Evolutionary conservation across 2,113 vertebrate species (phyloP), one percentile per base, ranked within the genome.

Genomic region (Pteruthius melanotis): DNA sequence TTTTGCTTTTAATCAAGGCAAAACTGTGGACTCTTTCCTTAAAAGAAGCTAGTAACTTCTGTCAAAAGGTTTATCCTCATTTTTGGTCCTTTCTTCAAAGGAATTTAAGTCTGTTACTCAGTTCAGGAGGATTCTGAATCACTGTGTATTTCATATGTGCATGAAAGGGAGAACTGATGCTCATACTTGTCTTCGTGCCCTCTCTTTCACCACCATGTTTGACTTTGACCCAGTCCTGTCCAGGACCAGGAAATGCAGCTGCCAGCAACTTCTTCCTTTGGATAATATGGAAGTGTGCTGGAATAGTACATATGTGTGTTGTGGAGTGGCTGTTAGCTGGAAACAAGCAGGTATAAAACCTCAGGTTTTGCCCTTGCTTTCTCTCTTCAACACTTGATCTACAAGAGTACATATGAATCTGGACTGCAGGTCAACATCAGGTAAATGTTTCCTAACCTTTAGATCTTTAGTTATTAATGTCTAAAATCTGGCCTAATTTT

Each of bases 1-100:
- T 77, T 95, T 95, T 90, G 39, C 89, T 93, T 97, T 92, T 94
- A 94, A 95, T 96, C 87, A 92, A 70, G 49, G 35, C 12, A 91
- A 87, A 94, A 72, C 54, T 81, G 52, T 42, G 26, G 66, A 81
- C 54, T 92, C 68, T 83, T 76, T 83, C 80, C 83, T 90, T 65
- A 79, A 69, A 85, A 87, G 61, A 71, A 95, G 76, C 40, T 82
- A 65, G 64, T 89, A 47, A 52, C 53, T 88, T 91, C 42, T 56
- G 53, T 79, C 52, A 44, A 23, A 77, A 89, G 49, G 56, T 42
- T 78, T 92, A 92, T 75, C 85, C 70, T 92, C 42, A 44, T 96
- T 92, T 91, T 88, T 44, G 27, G 47, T 83, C 71, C 44, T 83
- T 77, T 88, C 65, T 83, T 92, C 88, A 92, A 79, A 90, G 81